phyloP scores from a whole-genome alignment of 2,113 vertebrate species.

The Hippocampus barbouri region DNA sequence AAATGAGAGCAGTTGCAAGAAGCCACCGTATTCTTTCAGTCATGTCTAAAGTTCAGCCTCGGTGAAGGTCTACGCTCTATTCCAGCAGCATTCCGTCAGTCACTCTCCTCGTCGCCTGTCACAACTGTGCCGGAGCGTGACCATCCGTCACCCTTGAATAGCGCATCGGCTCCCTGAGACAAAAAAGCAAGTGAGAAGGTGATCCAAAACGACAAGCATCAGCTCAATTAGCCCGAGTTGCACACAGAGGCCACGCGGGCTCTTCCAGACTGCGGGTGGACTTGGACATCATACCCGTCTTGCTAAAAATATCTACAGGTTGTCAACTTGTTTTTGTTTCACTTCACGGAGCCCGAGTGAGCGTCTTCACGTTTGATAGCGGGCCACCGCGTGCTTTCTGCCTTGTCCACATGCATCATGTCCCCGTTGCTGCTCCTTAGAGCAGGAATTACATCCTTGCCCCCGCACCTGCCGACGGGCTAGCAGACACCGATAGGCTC shows the following conservation, averaged over 20 bases:
- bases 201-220: neutral
- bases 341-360: neutral
- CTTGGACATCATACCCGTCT: neutral
- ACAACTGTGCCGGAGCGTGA: slow-evolving; percentile 1
- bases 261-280: neutral
- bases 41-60: neutral
- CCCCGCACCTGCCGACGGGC: slow-evolving; percentile 8
- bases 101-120: neutral
- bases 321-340: slow-evolving; percentile 2
- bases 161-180: neutral
- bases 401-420: neutral
- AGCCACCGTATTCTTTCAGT: no score
- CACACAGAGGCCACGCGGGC: neutral
- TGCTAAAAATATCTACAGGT: slow-evolving; percentile 6
- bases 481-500: neutral
- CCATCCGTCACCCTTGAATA: slow-evolving; percentile 8
- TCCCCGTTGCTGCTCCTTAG: neutral
- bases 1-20: no score
- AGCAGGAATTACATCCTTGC: neutral
- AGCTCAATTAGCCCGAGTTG: slow-evolving; percentile 4
- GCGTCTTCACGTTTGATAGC: neutral
- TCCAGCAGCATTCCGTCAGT: neutral
- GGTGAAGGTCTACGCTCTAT: neutral
- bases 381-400: neutral
- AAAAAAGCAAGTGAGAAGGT: neutral